Evolutionary conservation across 1,140 invertebrate genomes (phyloP).

Genomic region (Drosophila grimshawi): DNA sequence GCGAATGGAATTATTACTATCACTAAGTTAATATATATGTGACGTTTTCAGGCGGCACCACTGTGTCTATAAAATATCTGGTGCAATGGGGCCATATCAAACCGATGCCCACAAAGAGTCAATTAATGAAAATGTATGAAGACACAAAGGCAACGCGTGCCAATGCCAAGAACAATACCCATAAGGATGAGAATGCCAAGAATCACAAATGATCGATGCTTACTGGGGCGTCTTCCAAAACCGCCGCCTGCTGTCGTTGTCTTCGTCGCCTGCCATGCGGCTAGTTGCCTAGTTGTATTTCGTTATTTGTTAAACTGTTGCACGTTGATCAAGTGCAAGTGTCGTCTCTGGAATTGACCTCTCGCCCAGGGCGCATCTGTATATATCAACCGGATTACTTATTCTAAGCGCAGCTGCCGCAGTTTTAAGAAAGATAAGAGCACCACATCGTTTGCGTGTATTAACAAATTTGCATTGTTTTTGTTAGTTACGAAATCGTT

Average conservation of each 20-base stretch:
- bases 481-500: constrained; percentile 47
- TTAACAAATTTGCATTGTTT: constrained; percentile 31
- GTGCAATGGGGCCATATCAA: constrained; percentile 88
- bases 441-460: constrained; percentile 12
- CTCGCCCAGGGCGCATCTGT: constrained; percentile 11
- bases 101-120: constrained; percentile 86
- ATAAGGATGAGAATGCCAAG: constrained; percentile 57
- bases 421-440: not conserved
- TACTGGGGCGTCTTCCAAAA: constrained; percentile 2
- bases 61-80: constrained; percentile 88
- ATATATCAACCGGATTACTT: constrained; percentile 6
- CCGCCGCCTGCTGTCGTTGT: constrained; percentile 19
- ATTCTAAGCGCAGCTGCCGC: constrained; percentile 5
- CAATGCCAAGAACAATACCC: constrained; percentile 43
- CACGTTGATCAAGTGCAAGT: constrained; percentile 21
- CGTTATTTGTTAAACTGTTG: constrained; percentile 65
- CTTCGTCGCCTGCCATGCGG: constrained; percentile 35
- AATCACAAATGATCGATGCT: constrained; percentile 59
- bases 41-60: constrained; percentile 86
- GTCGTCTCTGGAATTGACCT: constrained; percentile 48
- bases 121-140: constrained; percentile 86
- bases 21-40: not conserved
- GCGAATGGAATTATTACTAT: not conserved
- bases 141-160: constrained; percentile 85
- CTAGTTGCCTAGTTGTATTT: constrained; percentile 61